These are phyloP conservation scores for Sphecodes monilicornis DNA, from an alignment of 2,888 invertebrate species.

Conservation along the genomic window DNA sequence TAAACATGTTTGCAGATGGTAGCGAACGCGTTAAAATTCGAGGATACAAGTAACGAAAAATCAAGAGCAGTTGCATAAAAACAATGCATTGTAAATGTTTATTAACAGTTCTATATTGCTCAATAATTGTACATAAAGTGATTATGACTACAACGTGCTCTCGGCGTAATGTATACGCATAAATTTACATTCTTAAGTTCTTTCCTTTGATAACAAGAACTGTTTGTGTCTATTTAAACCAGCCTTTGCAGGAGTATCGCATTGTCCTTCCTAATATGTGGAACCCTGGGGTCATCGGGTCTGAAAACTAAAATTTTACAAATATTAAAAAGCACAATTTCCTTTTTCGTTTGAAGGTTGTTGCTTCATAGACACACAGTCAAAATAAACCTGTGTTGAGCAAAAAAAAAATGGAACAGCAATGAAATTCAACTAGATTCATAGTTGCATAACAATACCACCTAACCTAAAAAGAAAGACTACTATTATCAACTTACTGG, in stretches of 20 bases:
- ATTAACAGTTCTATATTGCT: neutral
- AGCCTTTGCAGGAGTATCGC: neutral
- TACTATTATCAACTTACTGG: slow-evolving; percentile 47
- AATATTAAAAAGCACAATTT: neutral
- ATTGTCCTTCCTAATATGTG: slow-evolving; percentile 37
- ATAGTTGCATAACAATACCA: slow-evolving; percentile 18
- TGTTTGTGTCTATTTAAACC: neutral
- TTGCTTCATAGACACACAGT: neutral
- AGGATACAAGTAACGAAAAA: neutral
- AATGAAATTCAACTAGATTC: neutral
- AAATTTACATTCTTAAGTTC: neutral
- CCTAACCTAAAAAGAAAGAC: slow-evolving; percentile 12
- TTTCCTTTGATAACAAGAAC: neutral
- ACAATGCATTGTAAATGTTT: neutral
- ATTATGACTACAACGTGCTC: neutral
- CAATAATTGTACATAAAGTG: neutral
- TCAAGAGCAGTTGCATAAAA: neutral
- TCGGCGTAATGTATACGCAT: neutral
- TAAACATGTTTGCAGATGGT: neutral
- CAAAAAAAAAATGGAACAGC: neutral
- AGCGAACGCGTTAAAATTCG: neutral
- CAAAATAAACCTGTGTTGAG: neutral
- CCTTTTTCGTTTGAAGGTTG: neutral
- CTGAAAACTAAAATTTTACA: slow-evolving; percentile 70
- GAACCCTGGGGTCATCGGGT: slow-evolving; percentile 70